These are phyloP conservation scores for Metellina segmentata DNA, from an alignment of 2,888 invertebrate genomes.

Conservation along the genomic window DNA sequence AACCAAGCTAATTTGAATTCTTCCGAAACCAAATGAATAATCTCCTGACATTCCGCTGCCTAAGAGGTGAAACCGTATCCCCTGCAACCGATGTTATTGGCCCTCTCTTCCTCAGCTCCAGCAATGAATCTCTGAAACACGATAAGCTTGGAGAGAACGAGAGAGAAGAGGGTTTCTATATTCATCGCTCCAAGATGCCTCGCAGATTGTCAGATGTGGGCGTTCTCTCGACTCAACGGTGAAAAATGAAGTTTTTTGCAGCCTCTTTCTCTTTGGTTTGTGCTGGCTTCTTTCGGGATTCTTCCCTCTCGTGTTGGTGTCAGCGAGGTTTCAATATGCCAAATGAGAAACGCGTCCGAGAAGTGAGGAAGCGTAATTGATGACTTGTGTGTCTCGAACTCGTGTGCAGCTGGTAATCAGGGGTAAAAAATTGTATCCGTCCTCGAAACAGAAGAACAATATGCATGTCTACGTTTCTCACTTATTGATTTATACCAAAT, in stretches of 20 bases:
- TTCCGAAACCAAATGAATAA: conserved; percentile 38
- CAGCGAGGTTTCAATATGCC: too few species aligned
- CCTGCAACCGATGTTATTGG: conserved; percentile 38
- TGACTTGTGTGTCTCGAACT: background rate
- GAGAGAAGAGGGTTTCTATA: conserved; percentile 19
- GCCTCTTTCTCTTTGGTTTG: background rate
- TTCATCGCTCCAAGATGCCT: background rate
- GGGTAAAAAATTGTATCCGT: too few species aligned
- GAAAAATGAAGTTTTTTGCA: conserved; percentile 12
- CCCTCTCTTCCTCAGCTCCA: background rate
- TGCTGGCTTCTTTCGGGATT: background rate
- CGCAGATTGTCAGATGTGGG: conserved; percentile 47
- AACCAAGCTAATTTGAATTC: conserved; percentile 26
- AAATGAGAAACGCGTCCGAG: background rate
- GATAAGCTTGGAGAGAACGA: conserved; percentile 34
- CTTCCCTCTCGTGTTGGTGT: background rate
- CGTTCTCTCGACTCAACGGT: conserved; percentile 10
- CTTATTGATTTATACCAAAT: too few species aligned
- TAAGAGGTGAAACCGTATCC: conserved; percentile 44
- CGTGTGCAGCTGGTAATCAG: too few species aligned
- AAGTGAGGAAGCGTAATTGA: background rate
- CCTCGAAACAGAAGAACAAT: too few species aligned
- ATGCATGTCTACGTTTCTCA: too few species aligned
- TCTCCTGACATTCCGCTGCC: conserved; percentile 24
- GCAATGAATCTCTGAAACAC: conserved; percentile 31